phyloP scores from a whole-genome alignment of 2,888 invertebrate species.

The Drosophila borealis region DNA sequence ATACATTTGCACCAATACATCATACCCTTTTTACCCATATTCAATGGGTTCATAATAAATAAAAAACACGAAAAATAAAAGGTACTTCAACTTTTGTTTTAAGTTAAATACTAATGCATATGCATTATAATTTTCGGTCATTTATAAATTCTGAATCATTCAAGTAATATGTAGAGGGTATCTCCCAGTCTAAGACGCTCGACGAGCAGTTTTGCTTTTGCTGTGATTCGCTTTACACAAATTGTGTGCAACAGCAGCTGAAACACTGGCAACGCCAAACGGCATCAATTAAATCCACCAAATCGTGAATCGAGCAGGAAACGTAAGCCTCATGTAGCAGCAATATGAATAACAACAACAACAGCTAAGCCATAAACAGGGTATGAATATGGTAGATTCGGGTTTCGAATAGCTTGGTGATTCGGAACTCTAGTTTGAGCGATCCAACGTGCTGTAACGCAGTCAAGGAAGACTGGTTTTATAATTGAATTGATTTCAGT shows the following conservation, averaged over 20 bases:
- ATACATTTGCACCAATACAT: no score
- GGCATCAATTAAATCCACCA: constrained; percentile 74
- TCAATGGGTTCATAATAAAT: no score
- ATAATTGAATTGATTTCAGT: constrained; percentile 80
- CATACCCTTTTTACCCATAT: no score
- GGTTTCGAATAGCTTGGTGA: constrained; percentile 35
- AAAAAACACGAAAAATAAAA: no score
- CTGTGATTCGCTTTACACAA: constrained; percentile 47
- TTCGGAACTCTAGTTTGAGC: neutral
- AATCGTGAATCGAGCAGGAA: constrained; percentile 35
- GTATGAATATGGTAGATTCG: constrained; percentile 50
- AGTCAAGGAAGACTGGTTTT: constrained; percentile 63
- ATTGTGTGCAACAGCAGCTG: constrained; percentile 40
- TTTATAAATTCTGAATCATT: no score
- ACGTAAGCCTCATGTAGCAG: constrained; percentile 3
- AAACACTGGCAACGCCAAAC: constrained; percentile 9
- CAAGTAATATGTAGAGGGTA: no score
- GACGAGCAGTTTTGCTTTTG: no score
- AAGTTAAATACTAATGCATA: no score
- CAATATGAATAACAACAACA: constrained; percentile 22
- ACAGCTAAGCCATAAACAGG: neutral
- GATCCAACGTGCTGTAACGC: no score
- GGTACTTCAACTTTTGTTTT: no score
- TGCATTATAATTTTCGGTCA: no score
- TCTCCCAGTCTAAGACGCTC: no score